Evolutionary conservation across 2,888 invertebrate species (phyloP).

Genomic region (Xanthorhoe designata): DNA sequence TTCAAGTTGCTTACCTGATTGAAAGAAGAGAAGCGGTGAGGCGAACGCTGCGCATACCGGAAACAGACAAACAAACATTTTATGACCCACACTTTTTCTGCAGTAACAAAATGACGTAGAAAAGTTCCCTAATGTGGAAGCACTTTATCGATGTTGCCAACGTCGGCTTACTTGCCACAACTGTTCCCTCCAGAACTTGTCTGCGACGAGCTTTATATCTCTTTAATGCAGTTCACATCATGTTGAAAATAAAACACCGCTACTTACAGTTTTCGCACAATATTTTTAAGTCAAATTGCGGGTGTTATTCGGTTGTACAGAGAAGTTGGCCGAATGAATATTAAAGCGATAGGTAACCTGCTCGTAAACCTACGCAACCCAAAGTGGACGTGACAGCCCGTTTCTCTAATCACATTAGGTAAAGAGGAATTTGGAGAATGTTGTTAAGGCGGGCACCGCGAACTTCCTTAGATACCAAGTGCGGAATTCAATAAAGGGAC

Average conservation of each 20-base stretch:
- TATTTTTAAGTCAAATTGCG: constrained; percentile 37
- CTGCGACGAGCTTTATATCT: constrained; percentile 32
- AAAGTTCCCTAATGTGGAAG: constrained; percentile 31
- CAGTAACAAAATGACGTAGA: constrained; percentile 14
- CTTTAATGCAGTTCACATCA: constrained; percentile 38
- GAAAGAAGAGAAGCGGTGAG: constrained; percentile 24
- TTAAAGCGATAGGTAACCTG: constrained; percentile 46
- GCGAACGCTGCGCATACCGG: constrained; percentile 30
- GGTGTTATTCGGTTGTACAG: constrained; percentile 16
- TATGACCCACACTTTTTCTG: constrained; percentile 22
- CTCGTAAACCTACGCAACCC: constrained; percentile 47
- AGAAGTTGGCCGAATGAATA: constrained; percentile 38
- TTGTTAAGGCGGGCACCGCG: constrained; percentile 65
- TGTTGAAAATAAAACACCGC: constrained; percentile 33
- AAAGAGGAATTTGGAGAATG: constrained; percentile 66
- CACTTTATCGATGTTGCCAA: constrained; percentile 37
- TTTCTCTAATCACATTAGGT: constrained; percentile 64
- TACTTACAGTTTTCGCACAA: constrained; percentile 33
- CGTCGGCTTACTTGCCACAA: constrained; percentile 38
- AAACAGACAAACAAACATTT: constrained; percentile 33
- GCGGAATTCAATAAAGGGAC: constrained; percentile 80
- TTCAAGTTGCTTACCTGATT: constrained; percentile 35
- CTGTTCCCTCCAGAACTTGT: constrained; percentile 31
- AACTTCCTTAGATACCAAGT: constrained; percentile 68
- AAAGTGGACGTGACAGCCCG: constrained; percentile 51